A percentile compares a stretch with the other conserved stretches of the same genome.
phyloP scores from a whole-genome alignment of 2,113 vertebrate species.

The Chlorodrepanis virens region DNA sequence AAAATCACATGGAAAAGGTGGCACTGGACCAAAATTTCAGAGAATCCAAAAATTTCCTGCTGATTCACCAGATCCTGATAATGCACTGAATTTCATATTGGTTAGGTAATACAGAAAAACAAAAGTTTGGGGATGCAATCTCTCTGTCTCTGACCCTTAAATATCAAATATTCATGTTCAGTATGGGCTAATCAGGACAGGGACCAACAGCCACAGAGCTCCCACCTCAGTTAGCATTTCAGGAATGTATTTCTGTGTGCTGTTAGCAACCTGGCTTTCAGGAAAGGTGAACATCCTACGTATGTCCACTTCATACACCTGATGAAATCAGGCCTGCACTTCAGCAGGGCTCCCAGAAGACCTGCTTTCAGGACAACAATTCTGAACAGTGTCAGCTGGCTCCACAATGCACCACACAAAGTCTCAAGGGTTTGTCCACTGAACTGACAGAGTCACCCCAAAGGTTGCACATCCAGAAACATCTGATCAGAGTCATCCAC shows the following conservation, averaged over 20 bases:
- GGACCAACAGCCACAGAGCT: background rate
- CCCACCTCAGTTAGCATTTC: background rate
- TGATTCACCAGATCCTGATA: background rate
- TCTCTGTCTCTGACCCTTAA: background rate
- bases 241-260: fast-evolving
- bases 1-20: background rate
- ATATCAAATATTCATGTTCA: background rate
- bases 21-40: background rate
- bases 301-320: fast-evolving
- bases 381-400: background rate
- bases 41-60: background rate
- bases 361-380: background rate
- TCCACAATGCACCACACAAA: background rate
- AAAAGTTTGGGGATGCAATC: background rate
- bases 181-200: background rate
- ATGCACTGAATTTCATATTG: background rate
- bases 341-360: background rate
- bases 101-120: background rate
- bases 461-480: background rate
- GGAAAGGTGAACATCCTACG: background rate
- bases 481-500: background rate
- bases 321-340: background rate
- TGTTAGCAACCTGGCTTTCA: background rate
- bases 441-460: background rate
- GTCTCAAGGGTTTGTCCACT: background rate